Evolutionary conservation across 2,113 vertebrate species (phyloP).

Genomic region (Ceyx margarethae): DNA sequence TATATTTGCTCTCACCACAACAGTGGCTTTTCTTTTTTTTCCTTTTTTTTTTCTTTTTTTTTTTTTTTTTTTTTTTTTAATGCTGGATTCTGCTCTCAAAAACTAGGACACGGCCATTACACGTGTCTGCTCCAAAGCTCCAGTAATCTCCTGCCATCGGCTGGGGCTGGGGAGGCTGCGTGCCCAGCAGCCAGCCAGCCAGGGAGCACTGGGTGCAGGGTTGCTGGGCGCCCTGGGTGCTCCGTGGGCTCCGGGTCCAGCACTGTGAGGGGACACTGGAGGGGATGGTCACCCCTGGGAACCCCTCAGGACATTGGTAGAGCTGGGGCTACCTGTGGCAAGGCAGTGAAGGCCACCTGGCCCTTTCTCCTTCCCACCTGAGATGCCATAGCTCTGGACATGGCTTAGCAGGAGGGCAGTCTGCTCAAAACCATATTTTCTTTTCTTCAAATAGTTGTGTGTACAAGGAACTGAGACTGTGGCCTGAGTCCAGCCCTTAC

Average conservation of each 20-base stretch:
- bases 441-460: not conserved
- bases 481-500: not conserved
- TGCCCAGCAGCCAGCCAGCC: rapidly evolving
- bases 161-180: rapidly evolving
- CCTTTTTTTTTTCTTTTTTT: not conserved
- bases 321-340: too few species aligned
- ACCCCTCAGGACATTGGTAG: rapidly evolving
- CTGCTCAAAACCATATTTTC: not conserved
- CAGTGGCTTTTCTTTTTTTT: too few species aligned
- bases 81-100: constrained; percentile 8
- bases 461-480: not conserved
- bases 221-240: rapidly evolving
- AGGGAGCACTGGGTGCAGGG: rapidly evolving
- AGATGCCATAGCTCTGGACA: rapidly evolving
- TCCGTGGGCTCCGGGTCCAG: rapidly evolving
- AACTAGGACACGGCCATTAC: constrained; percentile 45
- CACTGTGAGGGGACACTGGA: rapidly evolving
- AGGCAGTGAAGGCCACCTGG: rapidly evolving
- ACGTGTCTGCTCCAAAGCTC: constrained; percentile 29
- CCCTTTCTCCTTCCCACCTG: not conserved
- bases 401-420: not conserved
- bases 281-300: rapidly evolving
- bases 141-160: not conserved
- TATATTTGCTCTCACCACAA: not conserved
- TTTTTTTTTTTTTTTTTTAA: not conserved